Percentiles rank a stretch among this genome's conserved stretches.
Evolutionary conservation across 2,113 vertebrate genomes (phyloP).

Genomic region (Bettongia penicillata): DNA sequence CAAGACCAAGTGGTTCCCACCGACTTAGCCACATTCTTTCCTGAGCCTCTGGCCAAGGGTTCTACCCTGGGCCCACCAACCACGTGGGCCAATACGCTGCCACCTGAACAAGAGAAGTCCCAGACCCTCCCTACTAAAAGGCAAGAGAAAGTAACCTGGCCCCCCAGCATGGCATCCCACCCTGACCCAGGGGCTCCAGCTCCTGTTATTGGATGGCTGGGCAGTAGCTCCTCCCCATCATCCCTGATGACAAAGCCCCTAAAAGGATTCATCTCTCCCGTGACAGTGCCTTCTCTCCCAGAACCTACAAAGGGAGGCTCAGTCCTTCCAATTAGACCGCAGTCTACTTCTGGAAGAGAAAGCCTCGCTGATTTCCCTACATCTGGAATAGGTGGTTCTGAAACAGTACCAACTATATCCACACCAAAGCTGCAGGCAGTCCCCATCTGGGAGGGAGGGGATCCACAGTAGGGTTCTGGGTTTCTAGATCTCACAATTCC

Average conservation of each 20-base stretch:
- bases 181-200: background rate
- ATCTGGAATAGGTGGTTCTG: background rate
- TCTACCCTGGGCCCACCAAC: background rate
- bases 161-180: background rate
- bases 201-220: background rate
- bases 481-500: background rate
- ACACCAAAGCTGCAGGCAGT: fast-evolving
- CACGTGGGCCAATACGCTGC: background rate
- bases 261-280: background rate
- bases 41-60: background rate
- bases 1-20: background rate
- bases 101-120: background rate
- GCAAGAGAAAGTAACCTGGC: background rate
- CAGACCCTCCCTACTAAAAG: background rate
- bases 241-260: background rate
- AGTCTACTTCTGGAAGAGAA: background rate
- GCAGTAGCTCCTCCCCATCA: background rate
- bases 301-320: background rate
- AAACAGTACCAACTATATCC: background rate
- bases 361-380: no score
- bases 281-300: background rate
- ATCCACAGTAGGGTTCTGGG: background rate
- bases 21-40: background rate
- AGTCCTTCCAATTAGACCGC: background rate
- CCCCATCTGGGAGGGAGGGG: background rate